Conservation (phyloP, 2,113 vertebrate species). For the Odobenus rosmarus region DNA sequence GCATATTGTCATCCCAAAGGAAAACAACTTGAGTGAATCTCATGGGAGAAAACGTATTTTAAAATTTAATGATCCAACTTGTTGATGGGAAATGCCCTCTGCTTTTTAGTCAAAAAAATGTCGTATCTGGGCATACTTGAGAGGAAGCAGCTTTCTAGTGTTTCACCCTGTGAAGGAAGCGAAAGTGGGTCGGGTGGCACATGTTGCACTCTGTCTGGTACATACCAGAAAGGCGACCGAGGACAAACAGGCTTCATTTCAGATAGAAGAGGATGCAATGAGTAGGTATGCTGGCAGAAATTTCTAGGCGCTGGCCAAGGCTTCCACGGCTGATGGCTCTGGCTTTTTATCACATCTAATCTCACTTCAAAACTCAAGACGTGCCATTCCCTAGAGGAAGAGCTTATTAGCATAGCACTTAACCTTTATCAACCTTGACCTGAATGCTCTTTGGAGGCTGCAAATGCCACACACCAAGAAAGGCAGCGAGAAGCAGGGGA, state of each 20-base stretch:
- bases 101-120: not conserved
- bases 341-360: slow-evolving; percentile 12
- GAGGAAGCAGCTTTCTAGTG: not conserved
- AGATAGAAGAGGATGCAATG: not conserved
- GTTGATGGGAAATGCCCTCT: not conserved
- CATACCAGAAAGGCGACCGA: not conserved
- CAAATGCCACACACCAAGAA: not conserved
- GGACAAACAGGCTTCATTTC: not conserved
- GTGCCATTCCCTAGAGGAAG: not conserved
- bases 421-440: slow-evolving; percentile 34
- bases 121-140: not conserved
- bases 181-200: not conserved
- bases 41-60: slow-evolving; percentile 24
- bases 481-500: not conserved
- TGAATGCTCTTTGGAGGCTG: not conserved
- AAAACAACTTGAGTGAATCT: not conserved
- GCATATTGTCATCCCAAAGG: not conserved
- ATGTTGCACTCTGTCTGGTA: not conserved
- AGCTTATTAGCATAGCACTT: slow-evolving; percentile 7
- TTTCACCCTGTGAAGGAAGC: not conserved
- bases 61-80: not conserved
- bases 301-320: not conserved
- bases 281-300: not conserved
- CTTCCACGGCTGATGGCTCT: not conserved
- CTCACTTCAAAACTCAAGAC: not conserved